phyloP scores from a whole-genome alignment of 2,113 vertebrate species.

The Hydrolagus affinis region DNA sequence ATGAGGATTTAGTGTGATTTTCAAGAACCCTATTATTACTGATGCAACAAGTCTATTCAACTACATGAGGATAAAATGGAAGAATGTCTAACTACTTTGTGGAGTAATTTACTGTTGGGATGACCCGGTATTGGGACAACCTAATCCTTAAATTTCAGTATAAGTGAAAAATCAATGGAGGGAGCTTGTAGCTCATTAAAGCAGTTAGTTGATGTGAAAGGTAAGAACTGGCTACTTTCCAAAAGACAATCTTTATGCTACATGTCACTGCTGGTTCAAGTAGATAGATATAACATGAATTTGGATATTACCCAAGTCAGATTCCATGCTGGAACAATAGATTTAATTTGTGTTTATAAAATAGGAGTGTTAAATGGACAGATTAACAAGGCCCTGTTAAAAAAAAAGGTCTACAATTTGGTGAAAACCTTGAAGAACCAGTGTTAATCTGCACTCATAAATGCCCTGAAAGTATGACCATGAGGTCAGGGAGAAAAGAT shows the following conservation, averaged over 20 bases:
- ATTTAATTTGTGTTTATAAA: no score
- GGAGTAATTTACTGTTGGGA: background rate
- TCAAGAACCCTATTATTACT: background rate
- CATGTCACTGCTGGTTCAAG: no score
- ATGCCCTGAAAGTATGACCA: background rate
- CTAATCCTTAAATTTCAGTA: background rate
- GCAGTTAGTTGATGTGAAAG: background rate
- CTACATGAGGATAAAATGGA: background rate
- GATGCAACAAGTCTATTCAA: background rate
- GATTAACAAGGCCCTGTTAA: no score
- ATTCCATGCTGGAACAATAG: no score
- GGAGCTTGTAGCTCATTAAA: background rate
- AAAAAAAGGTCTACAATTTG: no score
- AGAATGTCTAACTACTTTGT: background rate
- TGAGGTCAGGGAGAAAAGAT: background rate
- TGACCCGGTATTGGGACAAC: background rate
- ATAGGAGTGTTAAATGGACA: no score
- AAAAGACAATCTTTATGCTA: no score
- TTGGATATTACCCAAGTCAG: no score
- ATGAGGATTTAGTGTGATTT: background rate
- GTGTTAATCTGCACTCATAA: background rate
- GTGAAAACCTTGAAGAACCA: background rate
- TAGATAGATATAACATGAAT: no score
- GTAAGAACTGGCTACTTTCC: no score
- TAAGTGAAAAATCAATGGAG: slow-evolving; percentile 15